Conservation (phyloP, 2,113 vertebrate genomes). For the Leptodactylus fuscus region DNA sequence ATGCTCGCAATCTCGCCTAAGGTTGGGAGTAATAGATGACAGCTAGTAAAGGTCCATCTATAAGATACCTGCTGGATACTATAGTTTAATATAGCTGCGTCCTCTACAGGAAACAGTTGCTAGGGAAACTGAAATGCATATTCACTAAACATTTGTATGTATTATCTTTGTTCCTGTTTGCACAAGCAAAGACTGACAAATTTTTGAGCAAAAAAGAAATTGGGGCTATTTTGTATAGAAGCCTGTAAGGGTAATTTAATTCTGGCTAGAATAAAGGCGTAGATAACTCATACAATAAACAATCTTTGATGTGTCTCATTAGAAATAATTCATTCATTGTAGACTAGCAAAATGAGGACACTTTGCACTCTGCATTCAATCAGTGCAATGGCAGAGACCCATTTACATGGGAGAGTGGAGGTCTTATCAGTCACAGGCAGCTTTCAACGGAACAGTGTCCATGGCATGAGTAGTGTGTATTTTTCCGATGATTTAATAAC, state of each 20-base stretch:
- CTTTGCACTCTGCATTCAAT: slow-evolving; percentile 22
- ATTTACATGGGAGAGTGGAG: slow-evolving; percentile 27
- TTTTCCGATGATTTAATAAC: slow-evolving; percentile 39
- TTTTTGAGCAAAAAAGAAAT: background rate
- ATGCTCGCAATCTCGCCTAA: too few species aligned
- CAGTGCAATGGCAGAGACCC: slow-evolving; percentile 20
- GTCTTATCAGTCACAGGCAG: slow-evolving; percentile 34
- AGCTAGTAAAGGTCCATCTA: too few species aligned
- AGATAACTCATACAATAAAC: slow-evolving; percentile 8
- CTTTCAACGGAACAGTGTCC: slow-evolving; percentile 11
- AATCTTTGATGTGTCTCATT: slow-evolving; percentile 34
- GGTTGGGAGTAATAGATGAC: too few species aligned
- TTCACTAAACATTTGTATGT: background rate
- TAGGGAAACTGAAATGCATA: background rate
- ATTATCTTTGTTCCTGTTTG: background rate
- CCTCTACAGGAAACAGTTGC: background rate
- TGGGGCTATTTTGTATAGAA: background rate
- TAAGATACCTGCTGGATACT: too few species aligned
- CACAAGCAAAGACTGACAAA: background rate
- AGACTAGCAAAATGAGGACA: slow-evolving; percentile 33
- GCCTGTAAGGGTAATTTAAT: background rate
- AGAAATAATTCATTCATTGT: slow-evolving; percentile 44
- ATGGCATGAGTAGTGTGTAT: slow-evolving; percentile 9
- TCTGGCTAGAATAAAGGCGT: background rate
- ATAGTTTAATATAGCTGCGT: background rate